Evolutionary conservation across 2,113 vertebrate species (phyloP).

Genomic region (Gobio gobio): DNA sequence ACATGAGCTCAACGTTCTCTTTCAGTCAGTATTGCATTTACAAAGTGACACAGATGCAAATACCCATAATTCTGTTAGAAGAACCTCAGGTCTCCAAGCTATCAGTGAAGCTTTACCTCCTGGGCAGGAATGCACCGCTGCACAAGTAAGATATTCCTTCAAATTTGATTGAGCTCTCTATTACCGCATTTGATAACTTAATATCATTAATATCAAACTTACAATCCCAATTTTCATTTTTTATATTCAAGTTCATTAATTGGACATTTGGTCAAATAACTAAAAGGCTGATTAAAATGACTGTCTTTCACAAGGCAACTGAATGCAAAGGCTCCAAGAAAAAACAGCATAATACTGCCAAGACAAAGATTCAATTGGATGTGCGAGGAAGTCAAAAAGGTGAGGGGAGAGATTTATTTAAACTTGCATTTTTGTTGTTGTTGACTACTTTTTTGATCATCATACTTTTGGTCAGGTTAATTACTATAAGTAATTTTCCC

Average conservation of each 20-base stretch:
- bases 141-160: neutral
- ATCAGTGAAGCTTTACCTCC: neutral
- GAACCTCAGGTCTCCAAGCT: neutral
- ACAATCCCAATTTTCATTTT: neutral
- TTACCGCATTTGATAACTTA: neutral
- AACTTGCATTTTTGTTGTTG: too few relatives aligned
- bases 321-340: conserved; percentile 49
- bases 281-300: neutral
- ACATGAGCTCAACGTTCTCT: neutral
- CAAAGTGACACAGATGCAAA: conserved; percentile 27
- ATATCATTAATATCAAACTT: neutral
- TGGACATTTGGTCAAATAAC: neutral
- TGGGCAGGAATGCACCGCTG: neutral
- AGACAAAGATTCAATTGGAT: neutral
- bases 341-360: conserved; percentile 15
- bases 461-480: neutral
- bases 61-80: conserved; percentile 47
- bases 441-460: neutral
- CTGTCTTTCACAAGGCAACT: conserved; percentile 20
- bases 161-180: neutral
- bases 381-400: conserved; percentile 33
- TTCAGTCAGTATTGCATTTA: conserved; percentile 25
- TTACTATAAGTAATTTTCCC: neutral
- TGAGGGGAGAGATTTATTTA: neutral
- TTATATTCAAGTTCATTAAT: neutral